Percentiles rank a stretch among this genome's conserved stretches.
Conservation (phyloP, 1,140 invertebrate species). For the Ceratitis capitata region DNA sequence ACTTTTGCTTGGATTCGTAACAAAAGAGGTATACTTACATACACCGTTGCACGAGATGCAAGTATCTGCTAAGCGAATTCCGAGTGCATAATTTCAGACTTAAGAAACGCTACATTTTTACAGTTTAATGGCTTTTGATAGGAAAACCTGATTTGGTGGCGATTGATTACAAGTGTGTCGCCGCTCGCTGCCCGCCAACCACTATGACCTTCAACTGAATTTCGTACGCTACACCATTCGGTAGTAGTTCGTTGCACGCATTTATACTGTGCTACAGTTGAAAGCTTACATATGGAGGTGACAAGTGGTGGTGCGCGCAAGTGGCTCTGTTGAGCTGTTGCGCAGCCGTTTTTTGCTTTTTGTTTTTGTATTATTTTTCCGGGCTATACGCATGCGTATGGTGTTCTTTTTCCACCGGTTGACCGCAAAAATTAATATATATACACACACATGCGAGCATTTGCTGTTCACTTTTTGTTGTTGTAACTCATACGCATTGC, state of each 20-base stretch:
- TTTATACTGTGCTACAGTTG: neutral
- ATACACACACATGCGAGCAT: neutral
- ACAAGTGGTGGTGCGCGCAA: neutral
- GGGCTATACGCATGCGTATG: neutral
- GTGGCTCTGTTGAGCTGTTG: neutral
- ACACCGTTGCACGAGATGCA: too few species aligned
- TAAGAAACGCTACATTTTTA: neutral
- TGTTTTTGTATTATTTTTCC: neutral
- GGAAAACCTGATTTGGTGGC: neutral
- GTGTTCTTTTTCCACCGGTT: conserved; percentile 12
- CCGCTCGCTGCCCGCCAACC: neutral
- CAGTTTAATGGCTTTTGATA: neutral
- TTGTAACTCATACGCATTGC: neutral
- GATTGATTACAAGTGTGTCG: neutral
- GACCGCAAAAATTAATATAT: conserved; percentile 12
- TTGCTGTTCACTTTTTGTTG: neutral
- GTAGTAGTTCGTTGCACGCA: conserved; percentile 15
- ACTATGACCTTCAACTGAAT: neutral
- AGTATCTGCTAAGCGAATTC: neutral
- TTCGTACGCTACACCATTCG: neutral
- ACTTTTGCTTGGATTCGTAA: neutral
- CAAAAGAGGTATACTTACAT: neutral
- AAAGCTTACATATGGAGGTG: neutral
- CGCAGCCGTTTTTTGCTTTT: neutral
- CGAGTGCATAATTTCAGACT: neutral